phyloP scores from a whole-genome alignment of 2,797 vertebrate species.

The Gymnoscopelus braueri region DNA sequence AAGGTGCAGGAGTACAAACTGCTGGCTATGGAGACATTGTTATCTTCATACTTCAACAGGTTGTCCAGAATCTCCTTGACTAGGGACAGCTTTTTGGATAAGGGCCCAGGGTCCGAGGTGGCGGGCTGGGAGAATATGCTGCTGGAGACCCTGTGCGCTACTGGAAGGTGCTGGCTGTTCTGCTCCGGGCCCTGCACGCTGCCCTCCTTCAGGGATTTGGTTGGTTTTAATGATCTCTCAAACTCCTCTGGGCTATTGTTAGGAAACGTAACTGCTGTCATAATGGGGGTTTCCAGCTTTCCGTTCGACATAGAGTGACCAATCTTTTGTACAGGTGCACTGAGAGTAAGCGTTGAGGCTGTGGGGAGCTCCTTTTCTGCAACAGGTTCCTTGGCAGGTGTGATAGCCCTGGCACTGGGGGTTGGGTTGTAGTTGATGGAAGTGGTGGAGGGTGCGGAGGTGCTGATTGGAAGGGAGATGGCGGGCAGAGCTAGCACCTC shows the following conservation, averaged over 20 bases:
- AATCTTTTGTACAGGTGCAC: too few species aligned
- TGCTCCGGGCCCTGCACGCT: constrained; percentile 51
- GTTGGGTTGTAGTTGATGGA: constrained; percentile 30
- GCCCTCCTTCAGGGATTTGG: constrained; percentile 86
- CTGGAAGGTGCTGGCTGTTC: constrained; percentile 77
- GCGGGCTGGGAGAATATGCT: constrained; percentile 89
- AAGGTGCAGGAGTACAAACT: constrained; percentile 98
- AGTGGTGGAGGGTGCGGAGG: constrained; percentile 69
- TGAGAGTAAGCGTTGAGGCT: too few species aligned
- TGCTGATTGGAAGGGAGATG: constrained; percentile 89
- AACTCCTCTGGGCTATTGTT: constrained; percentile 84
- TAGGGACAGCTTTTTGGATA: constrained; percentile 81
- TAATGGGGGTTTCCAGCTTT: constrained; percentile 40
- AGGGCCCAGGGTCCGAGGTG: constrained; percentile 81
- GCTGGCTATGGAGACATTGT: constrained; percentile 99
- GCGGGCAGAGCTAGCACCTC: constrained; percentile 84
- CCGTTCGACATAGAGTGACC: too few species aligned
- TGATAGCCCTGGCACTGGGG: constrained; percentile 28
- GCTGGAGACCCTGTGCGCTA: constrained; percentile 64
- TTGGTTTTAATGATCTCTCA: constrained; percentile 87
- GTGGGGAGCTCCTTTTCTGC: constrained; percentile 63
- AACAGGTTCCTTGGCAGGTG: constrained; percentile 43
- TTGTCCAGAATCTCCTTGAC: constrained; percentile 99
- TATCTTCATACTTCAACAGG: constrained; percentile 97
- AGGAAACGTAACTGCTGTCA: constrained; percentile 54